phyloP scores from a whole-genome alignment of 2,888 invertebrate species.

The Cancer borealis region DNA sequence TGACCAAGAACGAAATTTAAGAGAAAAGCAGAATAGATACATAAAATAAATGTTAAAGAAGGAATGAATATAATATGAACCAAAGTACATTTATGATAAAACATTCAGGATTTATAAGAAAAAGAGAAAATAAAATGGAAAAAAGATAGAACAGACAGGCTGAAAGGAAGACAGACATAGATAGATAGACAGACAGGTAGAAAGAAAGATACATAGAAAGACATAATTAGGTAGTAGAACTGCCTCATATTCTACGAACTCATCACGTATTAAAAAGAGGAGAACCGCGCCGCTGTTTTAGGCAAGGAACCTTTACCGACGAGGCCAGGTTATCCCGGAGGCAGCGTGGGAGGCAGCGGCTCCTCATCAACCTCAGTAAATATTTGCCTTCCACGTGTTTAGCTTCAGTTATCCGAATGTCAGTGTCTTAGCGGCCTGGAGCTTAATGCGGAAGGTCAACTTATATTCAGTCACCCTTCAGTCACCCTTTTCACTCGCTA shows the following conservation, averaged over 20 bases:
- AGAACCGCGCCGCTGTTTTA: not conserved
- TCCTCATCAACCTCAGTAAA: slow-evolving; percentile 15
- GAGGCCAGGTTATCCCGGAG: not conserved
- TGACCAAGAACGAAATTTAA: too few relatives aligned
- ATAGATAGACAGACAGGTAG: not conserved
- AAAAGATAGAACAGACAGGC: too few relatives aligned
- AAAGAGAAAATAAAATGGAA: too few relatives aligned
- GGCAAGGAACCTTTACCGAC: not conserved
- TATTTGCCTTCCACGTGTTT: slow-evolving; percentile 6
- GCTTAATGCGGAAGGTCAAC: not conserved
- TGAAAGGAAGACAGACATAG: not conserved
- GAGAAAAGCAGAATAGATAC: too few relatives aligned
- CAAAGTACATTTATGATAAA: too few relatives aligned
- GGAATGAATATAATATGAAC: too few relatives aligned
- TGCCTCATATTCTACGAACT: not conserved
- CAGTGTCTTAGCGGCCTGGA: not conserved
- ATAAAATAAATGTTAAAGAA: too few relatives aligned
- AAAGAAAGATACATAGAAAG: not conserved
- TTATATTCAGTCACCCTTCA: not conserved
- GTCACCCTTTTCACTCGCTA: not conserved
- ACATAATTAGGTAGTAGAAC: not conserved
- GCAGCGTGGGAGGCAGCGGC: not conserved
- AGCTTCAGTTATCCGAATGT: slow-evolving; percentile 9
- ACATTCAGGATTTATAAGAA: too few relatives aligned
- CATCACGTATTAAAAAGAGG: slow-evolving; percentile 20